A percentile compares a stretch with the other conserved stretches of the same genome.
Evolutionary conservation across 1,140 invertebrate genomes (phyloP).

Genomic region (Pectinophora gossypiella): DNA sequence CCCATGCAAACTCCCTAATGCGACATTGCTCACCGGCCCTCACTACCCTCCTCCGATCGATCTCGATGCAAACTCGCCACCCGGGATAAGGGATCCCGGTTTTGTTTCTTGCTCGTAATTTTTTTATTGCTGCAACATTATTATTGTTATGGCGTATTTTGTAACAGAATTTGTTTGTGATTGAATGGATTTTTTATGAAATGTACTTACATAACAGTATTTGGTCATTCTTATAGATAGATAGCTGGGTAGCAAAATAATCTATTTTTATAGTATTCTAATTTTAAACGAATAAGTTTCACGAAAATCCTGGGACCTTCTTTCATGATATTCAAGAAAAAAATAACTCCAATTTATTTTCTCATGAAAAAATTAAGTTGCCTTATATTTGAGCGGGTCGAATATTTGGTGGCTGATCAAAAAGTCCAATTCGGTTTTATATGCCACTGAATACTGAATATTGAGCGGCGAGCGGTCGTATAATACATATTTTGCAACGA

Average conservation of each 20-base stretch:
- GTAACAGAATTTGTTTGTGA: no score
- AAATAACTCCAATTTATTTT: no score
- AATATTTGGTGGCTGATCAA: constrained; percentile 38
- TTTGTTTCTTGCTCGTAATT: constrained; percentile 60
- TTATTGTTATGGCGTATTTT: background rate
- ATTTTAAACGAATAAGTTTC: no score
- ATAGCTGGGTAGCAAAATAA: no score
- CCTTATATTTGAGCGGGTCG: background rate
- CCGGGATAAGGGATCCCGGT: constrained; percentile 43
- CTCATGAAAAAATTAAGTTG: background rate
- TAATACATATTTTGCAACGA: constrained; percentile 33
- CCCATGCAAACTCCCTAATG: constrained; percentile 70
- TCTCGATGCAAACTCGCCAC: constrained; percentile 65
- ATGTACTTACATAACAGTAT: no score
- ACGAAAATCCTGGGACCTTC: no score
- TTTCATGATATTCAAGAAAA: no score
- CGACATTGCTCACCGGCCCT: constrained; percentile 55
- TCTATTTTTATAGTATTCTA: no score
- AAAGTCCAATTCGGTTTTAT: constrained; percentile 61
- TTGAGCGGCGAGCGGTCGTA: constrained; percentile 39
- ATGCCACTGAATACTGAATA: constrained; percentile 68
- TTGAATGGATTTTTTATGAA: no score
- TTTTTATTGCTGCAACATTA: constrained; percentile 42
- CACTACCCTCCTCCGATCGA: constrained; percentile 51
- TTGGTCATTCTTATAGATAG: no score